phyloP scores from a whole-genome alignment of 1,140 invertebrate genomes.

The Caerostris extrusa region DNA sequence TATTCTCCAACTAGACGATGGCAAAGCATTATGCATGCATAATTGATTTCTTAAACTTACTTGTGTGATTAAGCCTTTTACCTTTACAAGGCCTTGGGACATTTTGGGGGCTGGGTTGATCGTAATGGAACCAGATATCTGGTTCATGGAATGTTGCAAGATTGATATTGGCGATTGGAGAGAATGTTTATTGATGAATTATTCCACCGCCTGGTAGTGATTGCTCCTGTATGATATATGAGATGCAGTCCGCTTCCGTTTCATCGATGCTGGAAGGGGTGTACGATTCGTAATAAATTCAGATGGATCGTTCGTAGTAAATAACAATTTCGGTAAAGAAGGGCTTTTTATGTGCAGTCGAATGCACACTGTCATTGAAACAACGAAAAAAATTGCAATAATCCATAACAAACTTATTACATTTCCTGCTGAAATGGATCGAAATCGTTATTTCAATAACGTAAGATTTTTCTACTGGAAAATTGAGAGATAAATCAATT shows the following conservation, averaged over 20 bases:
- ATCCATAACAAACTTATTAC: background rate
- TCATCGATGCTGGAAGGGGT: background rate
- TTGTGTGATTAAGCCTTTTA: background rate
- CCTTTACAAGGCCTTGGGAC: background rate
- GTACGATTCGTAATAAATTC: background rate
- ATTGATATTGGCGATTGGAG: background rate
- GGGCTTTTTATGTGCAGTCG: background rate
- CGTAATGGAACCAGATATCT: background rate
- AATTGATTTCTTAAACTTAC: background rate
- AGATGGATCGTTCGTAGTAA: background rate
- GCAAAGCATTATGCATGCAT: background rate
- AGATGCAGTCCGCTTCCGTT: background rate
- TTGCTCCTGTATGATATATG: background rate
- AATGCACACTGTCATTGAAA: background rate
- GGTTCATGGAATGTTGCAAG: background rate
- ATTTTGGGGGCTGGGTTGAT: background rate
- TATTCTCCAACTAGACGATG: background rate
- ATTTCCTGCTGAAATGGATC: background rate
- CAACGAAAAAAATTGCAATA: background rate
- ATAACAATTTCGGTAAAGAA: background rate
- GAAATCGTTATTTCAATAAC: background rate
- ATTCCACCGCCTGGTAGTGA: background rate
- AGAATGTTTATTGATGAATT: constrained; percentile 16
- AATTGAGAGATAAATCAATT: too few species aligned
- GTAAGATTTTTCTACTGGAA: too few species aligned